Base-by-base conservation (phyloP, 2,797 vertebrate species). In the Phyllotis vaccarum region DNA sequence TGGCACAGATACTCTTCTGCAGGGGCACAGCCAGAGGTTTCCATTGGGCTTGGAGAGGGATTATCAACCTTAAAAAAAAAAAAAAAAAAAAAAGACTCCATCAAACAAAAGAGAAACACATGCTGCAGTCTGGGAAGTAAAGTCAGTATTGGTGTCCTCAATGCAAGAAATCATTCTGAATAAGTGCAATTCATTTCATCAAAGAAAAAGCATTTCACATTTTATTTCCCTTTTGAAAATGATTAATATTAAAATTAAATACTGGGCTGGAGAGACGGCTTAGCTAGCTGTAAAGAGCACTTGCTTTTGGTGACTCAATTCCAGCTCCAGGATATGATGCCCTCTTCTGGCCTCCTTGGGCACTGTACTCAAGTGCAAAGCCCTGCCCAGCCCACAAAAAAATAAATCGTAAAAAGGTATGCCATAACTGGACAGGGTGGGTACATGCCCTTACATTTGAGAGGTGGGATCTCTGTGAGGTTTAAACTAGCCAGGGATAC, bases 11-110 rank as follows among this genome's bases (percentile, higher is more conserved):
- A 89, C 0, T 98, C 93, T 10, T 97, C 97, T 21, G 98, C 96
- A 1, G 98, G 96, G 10, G 98, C 98, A 94, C 98, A 99, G 62
- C 98, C 98, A 19, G 98, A 98, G 0, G 97, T 99, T 95, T 99
- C 99, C 98, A 99, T 98, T 0, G 98, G 98, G 3, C 98, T 97
- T 78, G 98, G 98, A 79, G 98, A 98, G 0, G 97, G 80, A 80
- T 94, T 46, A 37, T 96, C 70, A n/a, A 90, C 62, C 98, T 98
- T 43, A 19, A n/a, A n/a, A n/a, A n/a, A n/a, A n/a, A n/a, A 93
- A 90, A 95, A 16, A 90, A 93, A 90, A 95, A 16, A 90, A n/a
- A 96, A 29, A 90, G 66, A 74, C 13, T 17, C 87, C 46, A 75
- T 93, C 37, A 96, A 92, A 83, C 68, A 60, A 91, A 91, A 72